Conservation (phyloP, 2,797 vertebrate species). For the Steatocranus sp. region DNA sequence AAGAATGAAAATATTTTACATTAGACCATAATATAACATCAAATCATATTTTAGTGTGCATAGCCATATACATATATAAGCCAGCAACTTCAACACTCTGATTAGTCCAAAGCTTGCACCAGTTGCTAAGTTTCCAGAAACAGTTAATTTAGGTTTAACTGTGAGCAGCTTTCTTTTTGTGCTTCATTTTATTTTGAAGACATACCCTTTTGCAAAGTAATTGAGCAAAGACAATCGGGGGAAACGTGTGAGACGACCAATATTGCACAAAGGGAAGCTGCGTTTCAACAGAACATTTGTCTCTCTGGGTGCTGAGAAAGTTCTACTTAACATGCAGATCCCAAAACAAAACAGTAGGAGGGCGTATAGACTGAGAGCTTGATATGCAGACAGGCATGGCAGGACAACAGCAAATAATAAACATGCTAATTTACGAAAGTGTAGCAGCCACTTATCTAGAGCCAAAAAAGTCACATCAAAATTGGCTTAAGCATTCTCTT, state of each 20-base stretch:
- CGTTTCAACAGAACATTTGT: slow-evolving; percentile 34
- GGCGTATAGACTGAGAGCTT: slow-evolving; percentile 46
- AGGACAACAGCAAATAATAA: slow-evolving; percentile 74
- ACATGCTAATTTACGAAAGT: slow-evolving; percentile 76
- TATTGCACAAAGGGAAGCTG: slow-evolving; percentile 37
- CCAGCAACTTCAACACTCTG: neutral
- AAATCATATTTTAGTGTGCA: neutral
- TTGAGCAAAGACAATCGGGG: slow-evolving; percentile 9
- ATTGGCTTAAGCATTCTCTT: slow-evolving; percentile 44
- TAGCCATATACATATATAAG: neutral
- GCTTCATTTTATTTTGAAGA: neutral
- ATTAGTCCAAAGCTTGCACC: neutral
- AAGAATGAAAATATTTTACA: neutral
- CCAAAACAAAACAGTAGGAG: slow-evolving; percentile 45
- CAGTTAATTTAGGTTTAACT: neutral
- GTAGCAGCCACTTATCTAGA: slow-evolving; percentile 69
- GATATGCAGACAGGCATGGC: slow-evolving; percentile 75
- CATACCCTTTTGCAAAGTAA: slow-evolving; percentile 9
- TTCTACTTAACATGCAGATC: slow-evolving; percentile 57
- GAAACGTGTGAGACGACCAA: slow-evolving; percentile 17
- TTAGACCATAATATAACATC: neutral
- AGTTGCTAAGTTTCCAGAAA: neutral
- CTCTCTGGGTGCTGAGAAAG: slow-evolving; percentile 16
- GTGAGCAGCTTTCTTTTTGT: neutral
- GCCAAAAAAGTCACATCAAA: slow-evolving; percentile 46